A percentile compares a stretch with the other conserved stretches of the same genome.
Evolutionary conservation across 2,113 vertebrate genomes (phyloP).

Genomic region (Calidris pugnax): DNA sequence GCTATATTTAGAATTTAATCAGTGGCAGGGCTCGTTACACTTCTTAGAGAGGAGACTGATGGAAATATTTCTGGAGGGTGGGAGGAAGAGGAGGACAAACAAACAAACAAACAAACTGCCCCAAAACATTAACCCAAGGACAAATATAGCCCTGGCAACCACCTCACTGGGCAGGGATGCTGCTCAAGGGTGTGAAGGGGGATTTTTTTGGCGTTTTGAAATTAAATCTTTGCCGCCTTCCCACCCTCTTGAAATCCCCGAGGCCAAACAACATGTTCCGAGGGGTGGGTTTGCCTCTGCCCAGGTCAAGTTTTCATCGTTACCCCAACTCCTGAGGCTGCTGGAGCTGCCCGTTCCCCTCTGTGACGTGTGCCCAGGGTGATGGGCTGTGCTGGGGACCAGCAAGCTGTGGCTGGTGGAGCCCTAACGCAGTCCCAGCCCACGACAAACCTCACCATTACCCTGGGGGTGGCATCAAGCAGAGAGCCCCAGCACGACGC

Average conservation of each 20-base stretch:
- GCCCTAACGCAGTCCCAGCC: neutral
- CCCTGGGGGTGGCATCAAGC: no score
- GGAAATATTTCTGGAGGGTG: slow-evolving; percentile 13
- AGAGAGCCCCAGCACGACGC: neutral
- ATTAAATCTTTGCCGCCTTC: neutral
- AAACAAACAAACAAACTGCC: neutral
- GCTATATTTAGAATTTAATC: slow-evolving; percentile 76
- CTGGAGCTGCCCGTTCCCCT: neutral
- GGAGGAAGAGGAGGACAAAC: neutral
- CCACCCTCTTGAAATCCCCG: neutral
- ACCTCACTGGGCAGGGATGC: neutral
- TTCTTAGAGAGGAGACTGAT: neutral
- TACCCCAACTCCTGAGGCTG: neutral
- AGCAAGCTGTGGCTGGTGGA: neutral
- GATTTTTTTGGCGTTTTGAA: neutral
- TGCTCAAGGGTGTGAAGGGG: neutral
- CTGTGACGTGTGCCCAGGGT: neutral
- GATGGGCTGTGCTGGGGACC: neutral
- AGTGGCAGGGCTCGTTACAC: neutral
- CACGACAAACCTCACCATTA: accelerated
- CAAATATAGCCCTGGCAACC: neutral
- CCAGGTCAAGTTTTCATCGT: accelerated
- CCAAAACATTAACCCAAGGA: neutral
- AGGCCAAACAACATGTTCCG: neutral
- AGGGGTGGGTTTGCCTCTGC: neutral